Percentiles rank a stretch among this genome's conserved stretches.
Conservation (phyloP, 1,140 invertebrate species). For the Ceratina japonica region DNA sequence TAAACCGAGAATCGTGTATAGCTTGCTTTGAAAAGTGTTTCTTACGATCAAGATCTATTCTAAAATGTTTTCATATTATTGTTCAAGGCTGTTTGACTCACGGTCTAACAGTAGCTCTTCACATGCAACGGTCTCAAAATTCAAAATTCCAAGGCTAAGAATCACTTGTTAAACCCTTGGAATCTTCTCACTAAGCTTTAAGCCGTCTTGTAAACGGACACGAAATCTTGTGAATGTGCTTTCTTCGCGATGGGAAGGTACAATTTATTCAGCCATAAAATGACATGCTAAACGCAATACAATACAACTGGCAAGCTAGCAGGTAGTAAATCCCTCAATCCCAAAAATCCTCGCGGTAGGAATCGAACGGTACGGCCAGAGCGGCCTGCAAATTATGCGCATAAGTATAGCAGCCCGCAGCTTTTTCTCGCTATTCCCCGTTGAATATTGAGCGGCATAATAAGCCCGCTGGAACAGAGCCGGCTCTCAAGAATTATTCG, state of each 20-base stretch:
- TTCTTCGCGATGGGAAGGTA: no score
- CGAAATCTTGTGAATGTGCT: no score
- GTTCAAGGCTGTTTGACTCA: neutral
- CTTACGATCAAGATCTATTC: neutral
- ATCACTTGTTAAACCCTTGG: no score
- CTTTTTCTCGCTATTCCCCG: slow-evolving; percentile 34
- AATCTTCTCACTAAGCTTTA: no score
- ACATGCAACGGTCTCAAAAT: neutral
- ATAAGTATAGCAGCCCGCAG: slow-evolving; percentile 29
- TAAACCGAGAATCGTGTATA: neutral
- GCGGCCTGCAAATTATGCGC: slow-evolving; percentile 37
- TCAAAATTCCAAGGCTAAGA: no score
- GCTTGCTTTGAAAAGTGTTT: neutral
- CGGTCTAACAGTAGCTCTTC: neutral
- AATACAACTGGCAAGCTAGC: neutral
- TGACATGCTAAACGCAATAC: neutral
- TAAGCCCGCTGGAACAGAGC: slow-evolving; percentile 28
- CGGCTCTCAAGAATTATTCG: slow-evolving; percentile 10
- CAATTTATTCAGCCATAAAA: no score
- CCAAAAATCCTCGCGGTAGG: neutral
- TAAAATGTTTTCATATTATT: neutral
- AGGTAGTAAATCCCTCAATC: neutral
- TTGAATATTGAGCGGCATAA: slow-evolving; percentile 48
- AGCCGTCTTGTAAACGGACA: no score
- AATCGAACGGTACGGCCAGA: neutral